Conservation (phyloP, 2,113 vertebrate species). For the Oenanthe oenanthe region DNA sequence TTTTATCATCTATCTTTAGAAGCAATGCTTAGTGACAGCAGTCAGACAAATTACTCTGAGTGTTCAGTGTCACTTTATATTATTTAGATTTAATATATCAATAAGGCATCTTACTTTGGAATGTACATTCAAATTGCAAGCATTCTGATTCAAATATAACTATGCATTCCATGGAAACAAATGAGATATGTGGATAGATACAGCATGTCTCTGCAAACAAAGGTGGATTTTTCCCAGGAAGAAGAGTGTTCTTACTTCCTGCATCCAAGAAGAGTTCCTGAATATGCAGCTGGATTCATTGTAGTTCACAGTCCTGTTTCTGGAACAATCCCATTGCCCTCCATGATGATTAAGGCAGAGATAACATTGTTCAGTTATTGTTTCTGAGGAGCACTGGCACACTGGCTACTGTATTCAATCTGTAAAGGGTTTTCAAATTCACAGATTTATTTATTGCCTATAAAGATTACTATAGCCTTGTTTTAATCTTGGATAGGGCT, state of each 20-base stretch:
- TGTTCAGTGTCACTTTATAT: constrained; percentile 21
- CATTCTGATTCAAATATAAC: neutral
- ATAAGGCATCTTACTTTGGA: neutral
- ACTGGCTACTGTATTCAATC: neutral
- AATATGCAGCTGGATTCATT: neutral
- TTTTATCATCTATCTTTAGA: constrained; percentile 47
- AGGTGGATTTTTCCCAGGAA: neutral
- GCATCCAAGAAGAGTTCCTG: neutral
- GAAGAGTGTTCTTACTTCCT: neutral
- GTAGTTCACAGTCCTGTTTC: neutral
- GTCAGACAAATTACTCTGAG: constrained; percentile 37
- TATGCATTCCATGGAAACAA: neutral
- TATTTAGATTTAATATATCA: constrained; percentile 22
- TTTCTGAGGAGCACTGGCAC: neutral
- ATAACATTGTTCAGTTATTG: neutral
- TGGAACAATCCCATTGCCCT: neutral
- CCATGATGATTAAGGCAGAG: neutral
- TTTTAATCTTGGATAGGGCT: neutral
- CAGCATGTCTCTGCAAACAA: neutral
- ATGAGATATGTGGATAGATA: neutral
- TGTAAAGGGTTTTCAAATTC: neutral
- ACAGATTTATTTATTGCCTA: neutral
- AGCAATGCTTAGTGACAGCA: constrained; percentile 29
- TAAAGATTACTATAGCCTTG: neutral
- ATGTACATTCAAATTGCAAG: neutral